Evolutionary conservation across 2,888 invertebrate species (phyloP).

Genomic region (Leptopilina myrica): DNA sequence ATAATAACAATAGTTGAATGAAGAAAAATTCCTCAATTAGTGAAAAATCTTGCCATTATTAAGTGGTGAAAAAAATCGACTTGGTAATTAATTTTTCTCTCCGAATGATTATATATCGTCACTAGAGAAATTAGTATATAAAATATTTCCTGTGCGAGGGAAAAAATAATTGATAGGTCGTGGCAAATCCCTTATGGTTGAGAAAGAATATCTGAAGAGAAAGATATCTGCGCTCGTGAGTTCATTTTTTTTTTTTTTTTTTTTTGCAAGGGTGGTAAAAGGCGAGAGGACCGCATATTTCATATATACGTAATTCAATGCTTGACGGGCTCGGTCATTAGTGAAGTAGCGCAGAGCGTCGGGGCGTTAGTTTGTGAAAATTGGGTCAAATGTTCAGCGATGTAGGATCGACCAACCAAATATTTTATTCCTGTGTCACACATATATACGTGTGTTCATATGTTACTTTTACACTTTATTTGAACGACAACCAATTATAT

Average conservation of each 20-base stretch:
- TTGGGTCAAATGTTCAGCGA: slow-evolving; percentile 52
- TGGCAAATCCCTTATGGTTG: neutral
- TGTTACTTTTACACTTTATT: slow-evolving; percentile 27
- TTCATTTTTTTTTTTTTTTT: neutral
- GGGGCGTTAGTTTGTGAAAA: slow-evolving; percentile 49
- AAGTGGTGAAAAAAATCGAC: no score
- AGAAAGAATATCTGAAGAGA: neutral
- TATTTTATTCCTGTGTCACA: slow-evolving; percentile 47
- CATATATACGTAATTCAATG: slow-evolving; percentile 42
- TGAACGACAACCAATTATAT: slow-evolving; percentile 28
- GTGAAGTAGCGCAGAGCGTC: slow-evolving; percentile 53
- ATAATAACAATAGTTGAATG: no score
- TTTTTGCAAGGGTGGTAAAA: slow-evolving; percentile 10
- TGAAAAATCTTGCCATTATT: no score
- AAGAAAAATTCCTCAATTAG: no score
- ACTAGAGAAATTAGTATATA: no score
- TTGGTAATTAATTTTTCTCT: no score
- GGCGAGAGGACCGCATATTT: slow-evolving; percentile 27
- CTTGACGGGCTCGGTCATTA: slow-evolving; percentile 56
- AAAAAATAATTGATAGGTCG: neutral
- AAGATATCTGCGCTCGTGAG: neutral
- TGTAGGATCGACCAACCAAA: slow-evolving; percentile 43
- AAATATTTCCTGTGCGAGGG: neutral
- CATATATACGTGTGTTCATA: slow-evolving; percentile 36
- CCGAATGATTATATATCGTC: no score